Base-by-base conservation (phyloP, 2,797 vertebrate genomes). In the Mus minutoides region DNA sequence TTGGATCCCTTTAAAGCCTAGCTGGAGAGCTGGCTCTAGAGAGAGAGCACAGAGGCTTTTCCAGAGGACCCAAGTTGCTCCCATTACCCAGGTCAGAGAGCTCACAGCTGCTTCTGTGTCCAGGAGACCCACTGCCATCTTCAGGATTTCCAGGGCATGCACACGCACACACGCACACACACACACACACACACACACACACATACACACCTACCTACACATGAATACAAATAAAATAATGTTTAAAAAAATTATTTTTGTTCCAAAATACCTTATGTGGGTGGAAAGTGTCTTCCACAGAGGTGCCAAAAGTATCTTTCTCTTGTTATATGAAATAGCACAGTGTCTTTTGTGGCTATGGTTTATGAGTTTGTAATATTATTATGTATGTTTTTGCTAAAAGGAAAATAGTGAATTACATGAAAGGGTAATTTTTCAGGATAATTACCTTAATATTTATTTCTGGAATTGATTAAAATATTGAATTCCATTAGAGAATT, bases 191-290 rank as follows among this genome's bases (percentile, higher is more conserved):
- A 58, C 69, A 71, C 19, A 71, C 60, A 73, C 13, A 12, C 40
- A 43, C 40, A 76, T 12, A 43, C 24, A 31, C 43, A 34, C 76
- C 21, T 43, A 21, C 31, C 16, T 34, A 21, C 7, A 43, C 9
- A 31, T 8, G 58, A 62, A 62, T 31, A 62, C 40, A 40, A 43
- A 62, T 43, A 21, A 83, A 62, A 69, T 9, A 19, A 24, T 76
- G 24, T n/a, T 89, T 79, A 49, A 97, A 94, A 94, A 94, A 24
- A 16, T 62, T 19, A 22, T 92, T 80, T 87, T 1, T 0, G 14
- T 73, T n/a, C 40, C 40, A 54, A 6, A 14, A 14, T 78, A 2
- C 71, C 34, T 13, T 13, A 4, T 49, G 37, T 54, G 11, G 7
- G 14, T 75, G 17, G 19, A 21, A 56, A 34, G 14, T n/a, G 24